Percentiles rank a stretch among this genome's conserved stretches.
Conservation (phyloP, 2,888 invertebrate genomes). For the Mactromeris polynyma region DNA sequence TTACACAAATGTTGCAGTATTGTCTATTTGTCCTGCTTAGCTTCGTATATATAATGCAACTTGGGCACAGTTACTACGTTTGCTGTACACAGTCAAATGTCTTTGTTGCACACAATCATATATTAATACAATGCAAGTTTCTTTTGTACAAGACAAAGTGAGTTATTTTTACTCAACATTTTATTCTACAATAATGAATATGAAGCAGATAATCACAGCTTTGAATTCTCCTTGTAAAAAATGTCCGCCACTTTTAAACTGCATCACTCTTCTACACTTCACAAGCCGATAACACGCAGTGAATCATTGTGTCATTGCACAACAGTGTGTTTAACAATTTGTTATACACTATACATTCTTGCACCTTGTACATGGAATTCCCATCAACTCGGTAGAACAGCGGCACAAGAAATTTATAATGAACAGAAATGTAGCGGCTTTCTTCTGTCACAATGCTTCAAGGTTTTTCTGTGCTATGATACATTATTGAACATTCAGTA, state of each 20-base stretch:
- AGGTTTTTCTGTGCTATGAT: not conserved
- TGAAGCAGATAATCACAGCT: conserved; percentile 3
- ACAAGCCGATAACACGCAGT: not conserved
- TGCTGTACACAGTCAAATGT: not conserved
- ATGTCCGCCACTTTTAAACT: not conserved
- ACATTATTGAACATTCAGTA: not conserved
- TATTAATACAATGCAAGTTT: not conserved
- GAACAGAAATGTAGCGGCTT: not conserved
- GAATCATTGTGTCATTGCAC: conserved; percentile 8
- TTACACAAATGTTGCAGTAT: not conserved
- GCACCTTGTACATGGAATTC: not conserved
- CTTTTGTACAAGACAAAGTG: not conserved
- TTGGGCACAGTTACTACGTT: not conserved
- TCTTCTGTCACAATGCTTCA: not conserved
- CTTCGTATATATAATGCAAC: not conserved
- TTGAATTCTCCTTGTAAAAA: not conserved
- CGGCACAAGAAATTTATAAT: not conserved
- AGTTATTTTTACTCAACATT: not conserved
- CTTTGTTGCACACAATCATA: not conserved
- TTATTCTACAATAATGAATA: not conserved
- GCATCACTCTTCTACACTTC: not conserved
- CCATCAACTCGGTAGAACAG: not conserved
- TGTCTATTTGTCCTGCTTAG: not conserved
- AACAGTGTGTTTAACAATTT: not conserved
- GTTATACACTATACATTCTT: not conserved